Percentiles rank a stretch among this genome's conserved stretches.
phyloP scores from a whole-genome alignment of 2,797 vertebrate species.

The Sternotherus odoratus region DNA sequence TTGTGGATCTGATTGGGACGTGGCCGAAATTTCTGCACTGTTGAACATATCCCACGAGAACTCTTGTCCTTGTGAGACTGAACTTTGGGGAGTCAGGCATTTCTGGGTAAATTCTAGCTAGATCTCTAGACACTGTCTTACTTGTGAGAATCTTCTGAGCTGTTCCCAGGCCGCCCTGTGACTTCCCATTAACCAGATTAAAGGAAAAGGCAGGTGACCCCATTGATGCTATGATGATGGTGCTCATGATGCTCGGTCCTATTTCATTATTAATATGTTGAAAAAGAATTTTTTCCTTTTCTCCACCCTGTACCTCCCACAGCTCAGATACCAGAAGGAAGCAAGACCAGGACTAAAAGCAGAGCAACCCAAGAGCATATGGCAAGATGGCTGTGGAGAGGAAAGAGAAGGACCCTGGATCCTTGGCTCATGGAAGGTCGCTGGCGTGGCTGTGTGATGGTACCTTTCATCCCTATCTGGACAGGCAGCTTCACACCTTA shows the following conservation, averaged over 20 bases:
- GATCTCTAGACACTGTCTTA: background rate
- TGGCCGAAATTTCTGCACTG: accelerated
- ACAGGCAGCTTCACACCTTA: background rate
- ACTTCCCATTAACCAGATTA: background rate
- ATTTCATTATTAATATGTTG: background rate
- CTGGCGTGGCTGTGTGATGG: background rate
- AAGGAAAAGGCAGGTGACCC: background rate
- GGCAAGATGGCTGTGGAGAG: background rate
- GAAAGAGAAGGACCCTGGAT: background rate
- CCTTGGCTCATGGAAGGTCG: background rate
- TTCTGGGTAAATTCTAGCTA: background rate
- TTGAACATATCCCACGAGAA: background rate
- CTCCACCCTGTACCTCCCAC: background rate
- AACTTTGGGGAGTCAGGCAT: background rate
- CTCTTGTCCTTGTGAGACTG: background rate
- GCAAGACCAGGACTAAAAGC: background rate
- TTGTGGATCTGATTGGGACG: background rate
- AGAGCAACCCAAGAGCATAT: background rate
- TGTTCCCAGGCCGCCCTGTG: background rate
- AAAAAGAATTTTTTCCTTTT: background rate
- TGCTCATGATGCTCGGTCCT: background rate
- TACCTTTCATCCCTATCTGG: background rate
- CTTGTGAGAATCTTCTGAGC: background rate
- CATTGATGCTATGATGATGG: background rate
- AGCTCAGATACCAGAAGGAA: background rate